Percentiles rank a stretch among this genome's conserved stretches.
Evolutionary conservation across 2,888 invertebrate species (phyloP).

Genomic region (Ceriagrion tenellum): DNA sequence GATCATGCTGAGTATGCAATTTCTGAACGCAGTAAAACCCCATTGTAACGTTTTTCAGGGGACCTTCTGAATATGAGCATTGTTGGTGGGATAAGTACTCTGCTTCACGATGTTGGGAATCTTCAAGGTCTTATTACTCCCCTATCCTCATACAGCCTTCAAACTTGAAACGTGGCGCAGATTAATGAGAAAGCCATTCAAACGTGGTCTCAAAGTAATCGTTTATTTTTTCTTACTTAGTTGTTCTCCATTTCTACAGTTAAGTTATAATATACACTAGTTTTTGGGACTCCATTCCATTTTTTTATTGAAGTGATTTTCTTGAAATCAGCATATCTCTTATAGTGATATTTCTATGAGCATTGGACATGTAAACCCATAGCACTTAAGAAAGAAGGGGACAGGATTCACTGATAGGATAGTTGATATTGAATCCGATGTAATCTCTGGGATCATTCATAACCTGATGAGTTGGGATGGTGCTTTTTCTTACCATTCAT

Average conservation of each 20-base stretch:
- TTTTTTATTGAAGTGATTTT: neutral
- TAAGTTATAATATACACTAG: neutral
- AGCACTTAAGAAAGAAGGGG: neutral
- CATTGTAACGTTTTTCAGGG: slow-evolving; percentile 50
- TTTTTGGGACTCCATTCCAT: neutral
- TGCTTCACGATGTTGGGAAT: slow-evolving; percentile 34
- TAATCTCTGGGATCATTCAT: neutral
- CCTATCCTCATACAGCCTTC: slow-evolving; percentile 44
- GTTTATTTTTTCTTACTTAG: slow-evolving; percentile 26
- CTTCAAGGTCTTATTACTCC: slow-evolving; percentile 47
- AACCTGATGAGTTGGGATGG: neutral
- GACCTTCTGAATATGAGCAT: slow-evolving; percentile 34
- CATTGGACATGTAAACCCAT: neutral
- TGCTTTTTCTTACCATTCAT: neutral
- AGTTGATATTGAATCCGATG: neutral
- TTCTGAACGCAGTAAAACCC: slow-evolving; percentile 19
- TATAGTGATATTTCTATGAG: neutral
- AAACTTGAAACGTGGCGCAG: slow-evolving; percentile 17
- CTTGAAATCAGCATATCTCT: neutral
- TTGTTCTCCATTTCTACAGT: neutral
- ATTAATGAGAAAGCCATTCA: slow-evolving; percentile 23
- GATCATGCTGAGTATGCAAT: neutral
- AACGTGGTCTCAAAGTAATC: slow-evolving; percentile 12
- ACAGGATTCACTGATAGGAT: neutral
- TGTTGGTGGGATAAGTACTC: slow-evolving; percentile 45